Percentiles rank a stretch among this genome's conserved stretches.
Evolutionary conservation across 2,888 invertebrate species (phyloP).

Genomic region (Conops quadrifasciatus): DNA sequence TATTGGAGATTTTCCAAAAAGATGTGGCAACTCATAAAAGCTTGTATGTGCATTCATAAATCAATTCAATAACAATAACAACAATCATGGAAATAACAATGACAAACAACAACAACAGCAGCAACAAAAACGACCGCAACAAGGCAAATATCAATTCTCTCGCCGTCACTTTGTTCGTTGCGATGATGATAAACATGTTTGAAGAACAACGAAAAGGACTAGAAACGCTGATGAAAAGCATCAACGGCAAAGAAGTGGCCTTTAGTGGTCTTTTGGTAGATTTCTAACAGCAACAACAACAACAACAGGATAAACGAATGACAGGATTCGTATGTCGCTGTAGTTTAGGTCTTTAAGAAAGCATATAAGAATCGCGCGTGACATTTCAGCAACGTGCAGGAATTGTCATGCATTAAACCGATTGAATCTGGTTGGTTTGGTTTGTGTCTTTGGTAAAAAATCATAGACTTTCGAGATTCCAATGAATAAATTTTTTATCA

Average conservation of each 20-base stretch:
- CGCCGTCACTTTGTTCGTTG: background rate
- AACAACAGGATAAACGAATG: background rate
- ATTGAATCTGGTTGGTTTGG: background rate
- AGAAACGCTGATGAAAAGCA: background rate
- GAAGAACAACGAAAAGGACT: background rate
- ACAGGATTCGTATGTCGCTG: background rate
- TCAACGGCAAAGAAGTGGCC: background rate
- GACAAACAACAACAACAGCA: background rate
- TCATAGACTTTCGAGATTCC: no score
- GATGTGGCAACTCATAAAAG: no score
- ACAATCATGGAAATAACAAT: no score
- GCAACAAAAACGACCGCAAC: background rate
- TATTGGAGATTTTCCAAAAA: background rate
- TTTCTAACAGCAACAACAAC: slow-evolving; percentile 16
- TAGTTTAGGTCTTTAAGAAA: no score
- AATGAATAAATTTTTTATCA: no score
- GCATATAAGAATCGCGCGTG: no score
- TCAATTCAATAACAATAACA: background rate
- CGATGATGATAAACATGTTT: slow-evolving; percentile 1
- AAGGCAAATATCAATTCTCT: slow-evolving; percentile 9
- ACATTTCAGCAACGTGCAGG: no score
- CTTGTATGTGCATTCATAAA: background rate
- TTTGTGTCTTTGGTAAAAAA: background rate
- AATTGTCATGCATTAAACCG: no score
- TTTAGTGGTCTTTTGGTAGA: slow-evolving; percentile 27